Base-by-base conservation (phyloP, 2,888 invertebrate species). In the Mamestra brassicae region DNA sequence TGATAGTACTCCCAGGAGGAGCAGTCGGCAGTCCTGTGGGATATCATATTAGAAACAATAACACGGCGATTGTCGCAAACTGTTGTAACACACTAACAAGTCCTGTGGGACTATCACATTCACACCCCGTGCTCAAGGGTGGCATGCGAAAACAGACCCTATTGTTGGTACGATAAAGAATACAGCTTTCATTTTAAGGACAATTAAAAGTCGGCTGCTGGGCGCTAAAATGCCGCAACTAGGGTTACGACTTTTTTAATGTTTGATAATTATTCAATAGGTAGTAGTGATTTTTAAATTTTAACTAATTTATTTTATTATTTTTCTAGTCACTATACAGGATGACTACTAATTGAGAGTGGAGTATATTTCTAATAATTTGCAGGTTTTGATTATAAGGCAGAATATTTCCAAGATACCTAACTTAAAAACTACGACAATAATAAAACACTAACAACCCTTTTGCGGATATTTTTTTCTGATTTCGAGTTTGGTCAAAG, bases 41-140 rank as follows among this genome's bases (percentile, higher is more conserved):
- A 91, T 74, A 69, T 74, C 82, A 81, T 85, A 92, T 93, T 92
- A 93, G 85, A 88, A 90, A 93, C 92, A 93, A 94, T 92, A 93
- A 94, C 92, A 92, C 82, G 71, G 65, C 66, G 86, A 85, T 89
- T 89, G 89, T 91, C 88, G 79, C 80, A 85, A 92, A 91, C 89
- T 90, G 88, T 86, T 26, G 26, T 26, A 26, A 91, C 88, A 89
- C 89, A 78, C 85, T 92, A 93, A 93, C 93, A 92, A 92, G 93
- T 90, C 94, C 87, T 90, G 8, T 4, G 90, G 87, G 93, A 90
- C 65, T 71, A 64, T 72, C 69, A 72, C 68, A 66, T 54, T 74
- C 78, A 67, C 74, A 60, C 71, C 78, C 74, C 55, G 38, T 17
- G n/a, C 13, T 15, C 15, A 11, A 57, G 11, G 55, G 68, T 10